phyloP scores from a whole-genome alignment of 53 echinoderm and acorn worm species.

The Zoroaster sp. region DNA sequence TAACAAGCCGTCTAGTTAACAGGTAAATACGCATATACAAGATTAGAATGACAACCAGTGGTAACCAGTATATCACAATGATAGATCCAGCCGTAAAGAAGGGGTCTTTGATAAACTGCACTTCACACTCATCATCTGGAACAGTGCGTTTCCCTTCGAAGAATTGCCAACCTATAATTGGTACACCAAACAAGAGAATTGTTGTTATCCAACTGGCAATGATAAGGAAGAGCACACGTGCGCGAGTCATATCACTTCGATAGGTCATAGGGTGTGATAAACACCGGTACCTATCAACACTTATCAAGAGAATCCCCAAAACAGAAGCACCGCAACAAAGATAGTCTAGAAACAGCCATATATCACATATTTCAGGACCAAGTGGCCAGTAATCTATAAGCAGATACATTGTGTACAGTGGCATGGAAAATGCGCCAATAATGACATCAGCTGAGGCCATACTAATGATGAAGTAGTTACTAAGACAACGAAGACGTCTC shows the following conservation, averaged over 20 bases:
- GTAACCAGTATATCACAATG: slow-evolving; percentile 88
- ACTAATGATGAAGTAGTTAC: slow-evolving; percentile 89
- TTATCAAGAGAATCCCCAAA: slow-evolving; percentile 85
- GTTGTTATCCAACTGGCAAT: slow-evolving; percentile 76
- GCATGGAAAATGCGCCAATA: slow-evolving; percentile 89
- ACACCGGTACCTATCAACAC: slow-evolving; percentile 84
- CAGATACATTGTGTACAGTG: slow-evolving; percentile 85
- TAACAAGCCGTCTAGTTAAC: slow-evolving; percentile 79
- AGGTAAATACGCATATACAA: slow-evolving; percentile 86
- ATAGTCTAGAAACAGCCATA: slow-evolving; percentile 90
- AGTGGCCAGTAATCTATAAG: slow-evolving; percentile 83
- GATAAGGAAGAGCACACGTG: slow-evolving; percentile 71
- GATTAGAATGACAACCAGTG: slow-evolving; percentile 80
- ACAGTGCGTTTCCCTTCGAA: slow-evolving; percentile 87
- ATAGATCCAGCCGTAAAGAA: slow-evolving; percentile 87
- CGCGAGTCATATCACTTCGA: slow-evolving; percentile 80
- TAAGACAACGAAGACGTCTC: slow-evolving; percentile 67
- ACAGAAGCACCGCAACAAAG: slow-evolving; percentile 94
- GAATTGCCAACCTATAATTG: slow-evolving; percentile 94
- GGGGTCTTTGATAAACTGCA: slow-evolving; percentile 82
- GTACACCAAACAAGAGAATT: slow-evolving; percentile 76
- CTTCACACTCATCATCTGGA: slow-evolving; percentile 58
- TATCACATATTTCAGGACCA: slow-evolving; percentile 79
- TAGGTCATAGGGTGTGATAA: slow-evolving; percentile 88
- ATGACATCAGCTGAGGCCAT: slow-evolving; percentile 86